Evolutionary conservation across 2,113 vertebrate genomes (phyloP), one percentile per base, ranked within the genome.

Genomic region (Dipodomys stephensi): DNA sequence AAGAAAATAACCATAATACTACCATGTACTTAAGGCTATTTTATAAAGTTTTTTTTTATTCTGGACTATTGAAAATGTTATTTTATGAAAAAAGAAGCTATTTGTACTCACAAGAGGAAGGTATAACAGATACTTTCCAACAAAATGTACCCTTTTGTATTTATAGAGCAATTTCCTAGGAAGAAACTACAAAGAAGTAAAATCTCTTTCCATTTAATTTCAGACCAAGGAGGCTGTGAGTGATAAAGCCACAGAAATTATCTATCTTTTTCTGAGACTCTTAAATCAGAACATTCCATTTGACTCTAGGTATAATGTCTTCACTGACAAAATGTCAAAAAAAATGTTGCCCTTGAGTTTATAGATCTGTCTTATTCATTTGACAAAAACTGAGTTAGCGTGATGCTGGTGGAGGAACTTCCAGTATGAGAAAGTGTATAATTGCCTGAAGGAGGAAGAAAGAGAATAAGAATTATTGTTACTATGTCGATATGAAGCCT

Each of bases 381-480:
- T 87, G 96, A 94, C 60, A 90, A 90, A 92, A 96, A 96, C 60
- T 96, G 95, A 78, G 93, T 97, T 57, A 96, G 92, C 23, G 15
- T 95, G 96, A 97, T 88, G 68, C 94, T 13, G 0, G 39, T 73
- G 4, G 96, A 88, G 0, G 95, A 95, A 19, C 87, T 79, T 74
- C 76, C 85, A 62, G 74, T 30, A 15, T 69, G 79, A 78, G 97
- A 96, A 88, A 96, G 5, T 4, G 49, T 4, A 3, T 97, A 96
- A 2, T 13, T 39, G 69, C 96, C 97, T 97, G 65, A 44, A 28
- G 72, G 25, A 57, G 10, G 77, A 28, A 13, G 39, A 86, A 87
- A 91, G 27, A 93, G 23, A 28, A 30, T 13, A 30, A 95, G 73
- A 86, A 65, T 93, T 82, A 94, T 25, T 74, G 46, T 22, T 90